Evolutionary conservation across 2,113 vertebrate genomes (phyloP).

Genomic region (Alexandromys fortis): DNA sequence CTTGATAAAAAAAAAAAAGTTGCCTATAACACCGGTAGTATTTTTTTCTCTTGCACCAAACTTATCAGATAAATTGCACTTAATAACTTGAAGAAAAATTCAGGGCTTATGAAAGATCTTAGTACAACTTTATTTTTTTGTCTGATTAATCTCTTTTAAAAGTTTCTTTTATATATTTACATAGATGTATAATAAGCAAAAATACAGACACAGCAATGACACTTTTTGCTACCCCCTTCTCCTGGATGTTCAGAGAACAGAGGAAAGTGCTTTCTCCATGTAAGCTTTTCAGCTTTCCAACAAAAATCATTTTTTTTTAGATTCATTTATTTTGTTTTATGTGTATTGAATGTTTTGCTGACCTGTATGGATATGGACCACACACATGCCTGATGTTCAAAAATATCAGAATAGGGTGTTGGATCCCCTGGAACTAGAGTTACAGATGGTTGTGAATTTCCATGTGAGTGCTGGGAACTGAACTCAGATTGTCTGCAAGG

Average conservation of each 20-base stretch:
- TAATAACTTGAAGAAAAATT: background rate
- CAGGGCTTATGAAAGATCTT: background rate
- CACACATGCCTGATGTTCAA: background rate
- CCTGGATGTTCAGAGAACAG: background rate
- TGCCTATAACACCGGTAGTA: conserved; percentile 24
- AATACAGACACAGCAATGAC: background rate
- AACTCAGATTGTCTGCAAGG: background rate
- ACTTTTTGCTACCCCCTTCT: background rate
- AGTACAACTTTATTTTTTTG: background rate
- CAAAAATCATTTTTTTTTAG: background rate
- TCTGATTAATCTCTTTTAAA: background rate
- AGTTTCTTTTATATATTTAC: background rate
- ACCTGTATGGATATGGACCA: background rate
- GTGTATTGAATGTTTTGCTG: background rate
- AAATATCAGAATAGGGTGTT: background rate
- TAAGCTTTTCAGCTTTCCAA: background rate
- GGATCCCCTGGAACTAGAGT: background rate
- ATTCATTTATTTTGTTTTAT: background rate
- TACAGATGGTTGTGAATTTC: background rate
- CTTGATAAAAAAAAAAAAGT: conserved; percentile 58
- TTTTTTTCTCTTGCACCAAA: conserved; percentile 38
- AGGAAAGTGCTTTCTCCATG: background rate
- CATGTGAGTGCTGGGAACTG: background rate
- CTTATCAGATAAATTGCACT: conserved; percentile 39
- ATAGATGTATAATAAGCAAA: background rate